Evolutionary conservation across 2,888 invertebrate genomes (phyloP).

Genomic region (Drosophila histrio): DNA sequence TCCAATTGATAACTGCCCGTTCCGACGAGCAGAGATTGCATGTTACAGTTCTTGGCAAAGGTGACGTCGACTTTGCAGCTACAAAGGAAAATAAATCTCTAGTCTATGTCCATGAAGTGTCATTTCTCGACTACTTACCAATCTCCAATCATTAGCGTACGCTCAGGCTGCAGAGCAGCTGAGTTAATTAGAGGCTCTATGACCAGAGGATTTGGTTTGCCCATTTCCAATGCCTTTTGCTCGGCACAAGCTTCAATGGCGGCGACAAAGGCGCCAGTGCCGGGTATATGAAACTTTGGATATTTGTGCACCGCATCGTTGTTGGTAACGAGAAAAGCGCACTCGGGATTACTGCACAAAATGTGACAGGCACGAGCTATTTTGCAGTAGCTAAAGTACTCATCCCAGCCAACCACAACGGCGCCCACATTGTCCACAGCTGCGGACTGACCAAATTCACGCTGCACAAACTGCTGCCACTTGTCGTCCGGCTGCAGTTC

Average conservation of each 20-base stretch:
- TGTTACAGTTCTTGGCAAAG: slow-evolving; percentile 93
- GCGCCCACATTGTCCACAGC: slow-evolving; percentile 90
- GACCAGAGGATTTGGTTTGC: slow-evolving; percentile 94
- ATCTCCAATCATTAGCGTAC: slow-evolving; percentile 86
- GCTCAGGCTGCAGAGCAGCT: slow-evolving; percentile 90
- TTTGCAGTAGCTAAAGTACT: slow-evolving; percentile 95
- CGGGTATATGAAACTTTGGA: slow-evolving; percentile 89
- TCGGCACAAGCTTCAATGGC: slow-evolving; percentile 93
- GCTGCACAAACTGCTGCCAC: slow-evolving; percentile 84
- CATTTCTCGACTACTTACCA: slow-evolving; percentile 67
- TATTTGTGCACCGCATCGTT: slow-evolving; percentile 93
- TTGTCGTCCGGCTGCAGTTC: slow-evolving; percentile 84
- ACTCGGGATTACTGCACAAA: slow-evolving; percentile 88
- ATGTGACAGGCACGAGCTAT: slow-evolving; percentile 95
- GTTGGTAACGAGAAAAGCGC: slow-evolving; percentile 95
- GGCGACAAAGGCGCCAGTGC: slow-evolving; percentile 94
- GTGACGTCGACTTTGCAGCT: slow-evolving; percentile 96
- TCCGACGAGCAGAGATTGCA: slow-evolving; percentile 94
- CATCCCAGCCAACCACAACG: slow-evolving; percentile 97
- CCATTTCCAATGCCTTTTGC: slow-evolving; percentile 91
- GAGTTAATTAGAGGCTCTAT: slow-evolving; percentile 88
- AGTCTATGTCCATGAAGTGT: neutral
- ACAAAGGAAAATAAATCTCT: slow-evolving; percentile 60
- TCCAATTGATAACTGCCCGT: slow-evolving; percentile 90
- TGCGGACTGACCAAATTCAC: slow-evolving; percentile 86